Evolutionary conservation across 1,140 invertebrate genomes (phyloP), one percentile per base, ranked within the genome.

Genomic region (Sarcophaga bullata): DNA sequence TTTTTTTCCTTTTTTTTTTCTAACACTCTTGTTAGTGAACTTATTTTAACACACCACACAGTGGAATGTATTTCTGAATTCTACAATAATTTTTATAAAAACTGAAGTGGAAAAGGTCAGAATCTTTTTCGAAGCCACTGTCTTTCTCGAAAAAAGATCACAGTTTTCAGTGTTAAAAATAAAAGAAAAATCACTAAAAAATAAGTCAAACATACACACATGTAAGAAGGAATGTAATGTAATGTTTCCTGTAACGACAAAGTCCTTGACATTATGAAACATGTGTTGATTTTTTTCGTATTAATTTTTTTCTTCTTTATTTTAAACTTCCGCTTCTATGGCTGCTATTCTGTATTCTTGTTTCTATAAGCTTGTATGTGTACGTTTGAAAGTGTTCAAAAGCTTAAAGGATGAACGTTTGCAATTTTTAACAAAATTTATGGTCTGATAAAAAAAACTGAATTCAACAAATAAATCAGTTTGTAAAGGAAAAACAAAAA

Each of bases 381-480:
- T 73, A 19, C 8, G 13, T 75, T 47, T 48, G 73, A 17, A 46
- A 46, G 25, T 37, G 25, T 37, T 37, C 6, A 37, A 13, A 78
- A 78, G 75, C 75, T 78, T 50, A 78, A 78, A 78, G 75, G 75
- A 78, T 78, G 75, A 78, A 78, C 19, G 75, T 78, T 78, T 17
- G 75, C 75, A 78, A 78, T 78, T 78, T 78, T 78, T 78, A 78
- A 78, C 75, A 78, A 78, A 78, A 78, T 78, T 78, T 78, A 78
- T 78, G 48, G 75, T 50, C 49, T 49, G 48, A 50, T 52, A 19
- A n/a, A 78, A 48, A 78, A 78, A 68, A 13, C 6, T 7, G 17
- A 19, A 68, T 68, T 68, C 17, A 52, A 50, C 75, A 50, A 10
- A 78, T 78, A 78, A 48, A 75, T 76, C 48, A 78, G 75, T 6